Evolutionary conservation across 1,140 invertebrate genomes (phyloP).

Genomic region (Cylas formicarius): DNA sequence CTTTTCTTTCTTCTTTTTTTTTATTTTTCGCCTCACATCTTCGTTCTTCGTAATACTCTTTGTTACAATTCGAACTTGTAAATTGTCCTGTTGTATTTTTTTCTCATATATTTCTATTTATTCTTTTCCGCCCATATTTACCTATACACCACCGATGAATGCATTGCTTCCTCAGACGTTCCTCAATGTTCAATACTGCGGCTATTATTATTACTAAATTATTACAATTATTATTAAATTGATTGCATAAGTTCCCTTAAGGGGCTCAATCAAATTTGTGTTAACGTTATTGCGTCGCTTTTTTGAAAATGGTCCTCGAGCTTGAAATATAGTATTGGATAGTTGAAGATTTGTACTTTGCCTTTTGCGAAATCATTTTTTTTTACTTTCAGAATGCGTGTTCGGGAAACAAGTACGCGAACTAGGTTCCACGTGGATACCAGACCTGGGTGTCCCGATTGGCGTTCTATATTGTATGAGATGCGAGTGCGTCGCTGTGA

Average conservation of each 20-base stretch:
- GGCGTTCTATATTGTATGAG: slow-evolving; percentile 89
- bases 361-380: slow-evolving; percentile 18
- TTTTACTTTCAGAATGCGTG: slow-evolving; percentile 74
- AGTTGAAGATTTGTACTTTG: neutral
- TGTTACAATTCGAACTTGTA: no score
- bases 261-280: neutral
- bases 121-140: no score
- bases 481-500: slow-evolving; percentile 86
- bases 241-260: neutral
- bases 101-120: no score
- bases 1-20: no score
- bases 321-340: neutral
- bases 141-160: no score
- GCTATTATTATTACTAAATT: neutral
- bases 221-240: neutral
- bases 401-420: slow-evolving; percentile 80
- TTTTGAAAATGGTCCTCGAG: neutral
- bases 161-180: no score
- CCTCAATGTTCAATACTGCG: neutral
- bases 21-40: no score
- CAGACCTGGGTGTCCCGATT: slow-evolving; percentile 83
- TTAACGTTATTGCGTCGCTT: neutral
- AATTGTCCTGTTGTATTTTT: no score
- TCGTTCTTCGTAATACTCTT: no score
- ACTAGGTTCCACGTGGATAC: slow-evolving; percentile 80